Base-by-base conservation (phyloP, 2,888 invertebrate genomes). In the Ferdinandea cuprea region DNA sequence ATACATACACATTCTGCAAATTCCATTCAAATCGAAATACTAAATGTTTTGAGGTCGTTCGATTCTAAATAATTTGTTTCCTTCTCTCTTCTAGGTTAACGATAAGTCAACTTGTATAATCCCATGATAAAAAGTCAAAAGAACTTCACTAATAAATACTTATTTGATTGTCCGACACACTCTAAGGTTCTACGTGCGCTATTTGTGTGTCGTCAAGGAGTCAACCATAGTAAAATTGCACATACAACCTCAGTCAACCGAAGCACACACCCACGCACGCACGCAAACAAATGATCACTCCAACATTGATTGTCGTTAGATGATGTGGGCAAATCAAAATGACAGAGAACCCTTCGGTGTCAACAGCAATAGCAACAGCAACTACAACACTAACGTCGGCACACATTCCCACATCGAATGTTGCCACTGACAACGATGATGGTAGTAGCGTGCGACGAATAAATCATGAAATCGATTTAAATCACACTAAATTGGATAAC, bases 221-320 rank as follows among this genome's bases (percentile, higher is more conserved):
- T 15, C 40, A 13, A 7, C 13, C 40, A 7, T 6, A 15, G 44
- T 44, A 44, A 7, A 44, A n/a, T n/a, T n/a, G n/a, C n/a, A n/a
- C n/a, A n/a, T n/a, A n/a, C n/a, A n/a, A n/a, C n/a, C n/a, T n/a
- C n/a, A 9, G 17, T 3, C 4, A 17, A 44, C 35, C 35, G 1
- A 21, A 2, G n/a, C n/a, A n/a, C n/a, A n/a, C n/a, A n/a, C n/a
- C n/a, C 19, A 44, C 44, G 9, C 17, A 19, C 44, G 9, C 19
- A 11, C 11, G 17, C 52, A 68, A 52, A 87, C 87, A 74, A 88
- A 89, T 87, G 88, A 89, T 56, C 54, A 61, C 54, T 77, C 58
- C 40, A 50, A 42, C 35, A n/a, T 48, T 61, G 37, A 68, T 44
- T 72, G 61, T 58, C 25, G 63, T 68, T 68, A 73, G 78, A 84